Percentiles rank a stretch among this genome's conserved stretches.
phyloP scores from a whole-genome alignment of 92 coral and sea anemone species.

The Pocillopora grandis region DNA sequence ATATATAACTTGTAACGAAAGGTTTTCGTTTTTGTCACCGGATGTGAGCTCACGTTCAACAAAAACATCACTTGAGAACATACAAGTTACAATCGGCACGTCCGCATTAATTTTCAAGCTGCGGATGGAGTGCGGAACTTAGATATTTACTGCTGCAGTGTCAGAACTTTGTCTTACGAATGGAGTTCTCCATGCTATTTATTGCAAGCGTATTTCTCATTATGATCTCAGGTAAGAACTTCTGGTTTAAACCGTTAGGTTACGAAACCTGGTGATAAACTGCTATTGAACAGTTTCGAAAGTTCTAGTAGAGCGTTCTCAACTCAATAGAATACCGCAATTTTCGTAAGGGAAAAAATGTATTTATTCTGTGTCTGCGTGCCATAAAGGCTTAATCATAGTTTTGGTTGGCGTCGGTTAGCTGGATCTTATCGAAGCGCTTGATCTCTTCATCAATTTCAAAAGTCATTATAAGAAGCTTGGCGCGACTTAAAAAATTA shows the following conservation, averaged over 20 bases:
- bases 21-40: not conserved
- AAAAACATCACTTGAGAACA: not conserved
- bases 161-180: not conserved
- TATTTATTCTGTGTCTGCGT: no score
- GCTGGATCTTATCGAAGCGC: no score
- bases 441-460: no score
- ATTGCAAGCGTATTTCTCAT: not conserved
- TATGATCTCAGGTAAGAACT: conserved; percentile 17
- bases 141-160: no score
- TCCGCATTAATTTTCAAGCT: no score
- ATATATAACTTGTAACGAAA: not conserved
- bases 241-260: not conserved
- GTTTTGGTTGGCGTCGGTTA: no score
- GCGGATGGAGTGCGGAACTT: no score
- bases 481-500: no score
- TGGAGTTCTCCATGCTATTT: not conserved
- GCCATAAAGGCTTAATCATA: no score
- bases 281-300: not conserved
- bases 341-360: no score
- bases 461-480: no score
- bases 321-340: no score
- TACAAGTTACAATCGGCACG: not conserved
- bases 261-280: not conserved
- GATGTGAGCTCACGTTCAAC: not conserved
- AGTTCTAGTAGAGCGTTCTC: not conserved